Conservation (phyloP, 2,113 vertebrate genomes). For the Brachionichthys hirsutus region DNA sequence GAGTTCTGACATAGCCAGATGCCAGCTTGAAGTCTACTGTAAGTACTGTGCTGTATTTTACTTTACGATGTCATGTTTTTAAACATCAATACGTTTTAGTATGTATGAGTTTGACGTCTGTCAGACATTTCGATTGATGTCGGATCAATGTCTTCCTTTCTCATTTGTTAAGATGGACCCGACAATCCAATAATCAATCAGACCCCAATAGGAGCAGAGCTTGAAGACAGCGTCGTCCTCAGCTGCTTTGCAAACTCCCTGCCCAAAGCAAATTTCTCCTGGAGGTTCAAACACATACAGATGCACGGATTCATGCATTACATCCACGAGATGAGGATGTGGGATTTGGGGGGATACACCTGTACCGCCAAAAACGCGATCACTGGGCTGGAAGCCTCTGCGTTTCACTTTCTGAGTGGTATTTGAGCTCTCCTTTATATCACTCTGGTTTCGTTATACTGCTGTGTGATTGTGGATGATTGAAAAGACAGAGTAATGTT, state of each 20-base stretch:
- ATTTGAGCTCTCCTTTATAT: conserved; percentile 12
- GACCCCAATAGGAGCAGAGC: conserved; percentile 13
- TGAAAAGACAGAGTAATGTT: conserved; percentile 24
- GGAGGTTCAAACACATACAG: conserved; percentile 21
- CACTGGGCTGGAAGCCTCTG: conserved; percentile 20
- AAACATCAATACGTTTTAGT: not conserved
- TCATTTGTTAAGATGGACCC: conserved; percentile 36
- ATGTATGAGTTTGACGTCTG: too few species aligned
- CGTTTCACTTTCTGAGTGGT: conserved; percentile 32
- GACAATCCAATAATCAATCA: conserved; percentile 29
- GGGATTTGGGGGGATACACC: conserved; percentile 34
- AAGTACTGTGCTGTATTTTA: conserved; percentile 2
- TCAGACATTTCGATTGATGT: too few species aligned
- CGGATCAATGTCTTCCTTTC: not conserved
- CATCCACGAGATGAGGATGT: conserved; percentile 18
- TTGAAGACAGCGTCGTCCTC: conserved; percentile 32
- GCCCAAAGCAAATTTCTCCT: conserved; percentile 31
- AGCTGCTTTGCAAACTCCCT: conserved; percentile 35
- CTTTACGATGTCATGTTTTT: not conserved
- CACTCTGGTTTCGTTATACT: not conserved
- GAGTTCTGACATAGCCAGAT: conserved; percentile 17
- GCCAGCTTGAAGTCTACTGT: conserved; percentile 34
- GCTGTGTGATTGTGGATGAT: not conserved
- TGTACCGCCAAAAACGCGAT: conserved; percentile 31
- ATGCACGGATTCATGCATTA: not conserved